phyloP scores from a whole-genome alignment of 2,888 invertebrate genomes.

The Abrostola tripartita region DNA sequence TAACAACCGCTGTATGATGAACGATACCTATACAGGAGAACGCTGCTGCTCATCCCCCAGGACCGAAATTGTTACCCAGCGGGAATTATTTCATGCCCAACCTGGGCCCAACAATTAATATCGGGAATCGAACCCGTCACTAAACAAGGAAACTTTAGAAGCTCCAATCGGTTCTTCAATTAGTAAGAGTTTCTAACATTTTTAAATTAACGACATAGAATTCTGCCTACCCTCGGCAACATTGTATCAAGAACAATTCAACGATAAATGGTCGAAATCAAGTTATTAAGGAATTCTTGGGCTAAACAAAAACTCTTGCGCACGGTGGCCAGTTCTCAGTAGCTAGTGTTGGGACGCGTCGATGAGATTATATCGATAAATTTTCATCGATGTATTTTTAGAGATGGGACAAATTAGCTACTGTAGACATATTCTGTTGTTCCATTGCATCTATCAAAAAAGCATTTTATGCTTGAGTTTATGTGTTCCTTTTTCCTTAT shows the following conservation, averaged over 20 bases:
- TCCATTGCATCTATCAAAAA: too few species aligned
- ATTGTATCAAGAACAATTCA: constrained; percentile 48
- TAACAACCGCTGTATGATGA: too few species aligned
- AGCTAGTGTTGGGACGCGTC: constrained; percentile 57
- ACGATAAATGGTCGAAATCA: constrained; percentile 73
- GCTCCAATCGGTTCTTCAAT: too few species aligned
- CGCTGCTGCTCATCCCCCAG: too few species aligned
- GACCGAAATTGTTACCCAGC: too few species aligned
- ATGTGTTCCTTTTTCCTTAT: too few species aligned
- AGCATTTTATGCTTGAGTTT: too few species aligned
- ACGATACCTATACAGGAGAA: too few species aligned
- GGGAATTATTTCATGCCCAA: too few species aligned
- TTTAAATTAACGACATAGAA: constrained; percentile 17
- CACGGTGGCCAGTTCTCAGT: constrained; percentile 79
- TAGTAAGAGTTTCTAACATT: constrained; percentile 5
- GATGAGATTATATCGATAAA: constrained; percentile 54
- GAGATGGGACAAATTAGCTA: background rate
- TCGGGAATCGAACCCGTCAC: background rate
- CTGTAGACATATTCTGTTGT: too few species aligned
- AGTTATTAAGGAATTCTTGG: constrained; percentile 80
- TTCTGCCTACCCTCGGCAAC: constrained; percentile 21
- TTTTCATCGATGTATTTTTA: constrained; percentile 24
- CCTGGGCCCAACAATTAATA: too few species aligned
- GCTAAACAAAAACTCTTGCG: constrained; percentile 65
- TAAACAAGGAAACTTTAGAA: background rate